phyloP scores from a whole-genome alignment of 2,797 vertebrate species.

The Aythya fuligula region DNA sequence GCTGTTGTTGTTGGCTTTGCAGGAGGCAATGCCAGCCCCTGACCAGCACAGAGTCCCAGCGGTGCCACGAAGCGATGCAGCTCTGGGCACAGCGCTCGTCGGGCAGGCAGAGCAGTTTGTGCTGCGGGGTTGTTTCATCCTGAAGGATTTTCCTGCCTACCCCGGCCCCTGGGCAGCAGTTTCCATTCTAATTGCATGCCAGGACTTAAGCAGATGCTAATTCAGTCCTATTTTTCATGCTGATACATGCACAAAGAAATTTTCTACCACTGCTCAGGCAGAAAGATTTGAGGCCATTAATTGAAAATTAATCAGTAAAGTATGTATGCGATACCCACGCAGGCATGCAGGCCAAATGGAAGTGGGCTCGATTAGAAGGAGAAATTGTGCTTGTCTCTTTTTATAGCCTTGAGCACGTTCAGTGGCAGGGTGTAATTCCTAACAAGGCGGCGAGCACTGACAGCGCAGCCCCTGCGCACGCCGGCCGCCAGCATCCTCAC shows the following conservation, averaged over 20 bases:
- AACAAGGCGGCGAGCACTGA: neutral
- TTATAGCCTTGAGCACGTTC: constrained; percentile 17
- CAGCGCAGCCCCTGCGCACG: no score
- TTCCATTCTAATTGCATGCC: neutral
- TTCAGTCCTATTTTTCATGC: neutral
- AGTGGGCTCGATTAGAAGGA: constrained; percentile 67
- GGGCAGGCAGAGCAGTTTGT: neutral
- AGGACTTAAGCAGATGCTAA: neutral
- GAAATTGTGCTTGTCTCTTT: constrained; percentile 48
- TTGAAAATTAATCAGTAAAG: constrained; percentile 73
- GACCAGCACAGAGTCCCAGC: neutral
- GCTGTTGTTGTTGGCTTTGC: neutral
- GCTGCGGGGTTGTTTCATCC: accelerated
- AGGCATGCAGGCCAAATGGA: constrained; percentile 60
- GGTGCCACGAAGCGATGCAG: neutral
- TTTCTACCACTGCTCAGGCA: neutral
- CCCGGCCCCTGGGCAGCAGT: neutral
- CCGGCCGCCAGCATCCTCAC: neutral
- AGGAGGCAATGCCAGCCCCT: neutral
- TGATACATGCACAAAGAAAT: neutral
- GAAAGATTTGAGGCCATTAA: constrained; percentile 61
- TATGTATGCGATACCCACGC: constrained; percentile 16
- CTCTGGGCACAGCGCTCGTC: neutral
- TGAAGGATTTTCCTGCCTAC: neutral
- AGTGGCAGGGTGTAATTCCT: constrained; percentile 38